A percentile compares a stretch with the other conserved stretches of the same genome.
Evolutionary conservation across 1,140 invertebrate genomes (phyloP).

Genomic region (Cardiocondyla obscurior): DNA sequence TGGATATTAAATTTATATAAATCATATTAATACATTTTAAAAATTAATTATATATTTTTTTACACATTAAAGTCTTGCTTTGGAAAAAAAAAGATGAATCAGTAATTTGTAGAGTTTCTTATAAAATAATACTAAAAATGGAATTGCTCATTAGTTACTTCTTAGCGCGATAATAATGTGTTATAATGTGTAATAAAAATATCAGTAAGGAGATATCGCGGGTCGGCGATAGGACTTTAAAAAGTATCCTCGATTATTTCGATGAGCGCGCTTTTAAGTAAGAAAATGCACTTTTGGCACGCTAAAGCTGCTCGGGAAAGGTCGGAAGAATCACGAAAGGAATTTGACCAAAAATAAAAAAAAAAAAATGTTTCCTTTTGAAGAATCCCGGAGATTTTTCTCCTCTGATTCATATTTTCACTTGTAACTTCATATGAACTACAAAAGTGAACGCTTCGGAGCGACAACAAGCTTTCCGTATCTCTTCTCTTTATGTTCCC

Average conservation of each 20-base stretch:
- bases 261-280: not conserved
- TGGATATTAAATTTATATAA: too few species aligned
- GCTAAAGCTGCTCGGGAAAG: not conserved
- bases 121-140: not conserved
- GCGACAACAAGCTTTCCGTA: not conserved
- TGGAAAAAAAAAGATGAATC: not conserved
- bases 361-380: not conserved
- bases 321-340: not conserved
- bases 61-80: not conserved
- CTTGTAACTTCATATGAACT: not conserved
- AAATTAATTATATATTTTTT: not conserved
- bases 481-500: not conserved
- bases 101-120: not conserved
- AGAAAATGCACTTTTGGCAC: not conserved
- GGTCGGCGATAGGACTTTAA: not conserved
- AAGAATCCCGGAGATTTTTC: not conserved
- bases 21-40: too few species aligned
- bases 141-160: not conserved
- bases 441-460: not conserved
- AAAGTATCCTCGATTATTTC: not conserved
- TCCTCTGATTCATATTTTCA: not conserved
- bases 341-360: not conserved
- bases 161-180: not conserved
- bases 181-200: not conserved
- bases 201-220: not conserved